Evolutionary conservation across 2,113 vertebrate genomes (phyloP).

Genomic region (Myrmecobius fasciatus): DNA sequence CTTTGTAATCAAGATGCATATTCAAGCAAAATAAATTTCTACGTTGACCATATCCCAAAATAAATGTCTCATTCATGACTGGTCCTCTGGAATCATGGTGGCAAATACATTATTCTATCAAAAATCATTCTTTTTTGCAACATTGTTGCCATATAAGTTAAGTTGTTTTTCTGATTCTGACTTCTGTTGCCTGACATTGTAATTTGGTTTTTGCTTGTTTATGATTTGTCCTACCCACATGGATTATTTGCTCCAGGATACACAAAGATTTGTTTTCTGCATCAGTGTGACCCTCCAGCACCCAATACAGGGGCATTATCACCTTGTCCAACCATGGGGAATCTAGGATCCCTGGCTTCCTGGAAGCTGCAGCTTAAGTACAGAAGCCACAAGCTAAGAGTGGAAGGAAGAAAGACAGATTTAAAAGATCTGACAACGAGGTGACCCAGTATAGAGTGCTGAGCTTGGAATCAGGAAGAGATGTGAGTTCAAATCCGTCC

Average conservation of each 20-base stretch:
- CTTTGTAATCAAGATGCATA: background rate
- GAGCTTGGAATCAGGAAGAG: too few relatives aligned
- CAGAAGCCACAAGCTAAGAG: background rate
- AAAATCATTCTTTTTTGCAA: background rate
- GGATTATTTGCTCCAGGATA: background rate
- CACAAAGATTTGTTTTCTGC: too few relatives aligned
- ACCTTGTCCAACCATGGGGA: background rate
- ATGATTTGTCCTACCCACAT: background rate
- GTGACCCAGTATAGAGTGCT: too few relatives aligned
- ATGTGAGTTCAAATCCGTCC: too few relatives aligned
- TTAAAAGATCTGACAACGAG: background rate
- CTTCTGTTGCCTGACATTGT: background rate
- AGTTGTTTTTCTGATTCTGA: background rate
- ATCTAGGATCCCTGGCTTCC: background rate
- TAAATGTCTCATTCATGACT: background rate
- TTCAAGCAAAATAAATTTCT: background rate
- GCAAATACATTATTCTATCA: background rate
- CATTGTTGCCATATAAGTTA: background rate
- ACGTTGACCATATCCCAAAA: background rate
- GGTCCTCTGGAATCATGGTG: background rate
- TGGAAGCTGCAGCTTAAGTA: background rate
- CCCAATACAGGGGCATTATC: background rate
- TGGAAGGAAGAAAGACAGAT: background rate
- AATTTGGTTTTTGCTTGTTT: background rate
- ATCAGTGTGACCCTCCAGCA: background rate